Percentiles rank a stretch among this genome's conserved stretches.
Conservation (phyloP, 2,888 invertebrate genomes). For the Hofmannophila pseudospretella region DNA sequence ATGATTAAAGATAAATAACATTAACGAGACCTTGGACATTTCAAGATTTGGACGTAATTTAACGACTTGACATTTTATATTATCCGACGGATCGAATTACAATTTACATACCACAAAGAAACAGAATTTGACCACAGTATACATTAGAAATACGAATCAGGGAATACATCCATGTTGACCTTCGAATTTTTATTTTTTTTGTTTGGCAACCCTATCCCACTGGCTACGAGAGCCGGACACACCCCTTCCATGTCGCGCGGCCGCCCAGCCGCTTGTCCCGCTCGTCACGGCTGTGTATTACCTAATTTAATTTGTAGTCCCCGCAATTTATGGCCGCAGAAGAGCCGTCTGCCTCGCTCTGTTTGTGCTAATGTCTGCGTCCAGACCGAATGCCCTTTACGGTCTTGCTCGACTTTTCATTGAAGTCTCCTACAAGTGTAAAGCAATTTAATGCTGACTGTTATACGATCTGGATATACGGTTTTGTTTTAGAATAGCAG, state of each 20-base stretch:
- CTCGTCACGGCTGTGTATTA: constrained; percentile 73
- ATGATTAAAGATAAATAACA: no score
- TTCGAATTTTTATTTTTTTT: constrained; percentile 1
- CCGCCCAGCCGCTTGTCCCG: constrained; percentile 57
- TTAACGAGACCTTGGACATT: no score
- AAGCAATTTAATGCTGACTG: constrained; percentile 1
- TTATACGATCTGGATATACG: neutral
- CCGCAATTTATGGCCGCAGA: constrained; percentile 69
- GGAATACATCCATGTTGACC: no score
- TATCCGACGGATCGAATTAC: no score
- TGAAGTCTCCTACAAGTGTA: constrained; percentile 13
- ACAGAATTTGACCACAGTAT: no score
- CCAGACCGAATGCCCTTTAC: constrained; percentile 25
- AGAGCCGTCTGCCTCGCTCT: constrained; percentile 54
- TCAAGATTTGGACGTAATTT: no score
- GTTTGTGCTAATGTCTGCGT: constrained; percentile 46
- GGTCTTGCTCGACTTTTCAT: constrained; percentile 18
- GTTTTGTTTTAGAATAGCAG: no score
- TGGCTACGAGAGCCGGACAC: constrained; percentile 48
- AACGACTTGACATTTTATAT: no score
- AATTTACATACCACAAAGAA: no score
- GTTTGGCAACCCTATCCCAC: constrained; percentile 14
- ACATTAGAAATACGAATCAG: no score
- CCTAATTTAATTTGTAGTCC: constrained; percentile 76
- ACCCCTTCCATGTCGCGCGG: constrained; percentile 69